A percentile compares a stretch with the other conserved stretches of the same genome.
phyloP scores from a whole-genome alignment of 2,113 vertebrate genomes.

The Spea multiplicata region DNA sequence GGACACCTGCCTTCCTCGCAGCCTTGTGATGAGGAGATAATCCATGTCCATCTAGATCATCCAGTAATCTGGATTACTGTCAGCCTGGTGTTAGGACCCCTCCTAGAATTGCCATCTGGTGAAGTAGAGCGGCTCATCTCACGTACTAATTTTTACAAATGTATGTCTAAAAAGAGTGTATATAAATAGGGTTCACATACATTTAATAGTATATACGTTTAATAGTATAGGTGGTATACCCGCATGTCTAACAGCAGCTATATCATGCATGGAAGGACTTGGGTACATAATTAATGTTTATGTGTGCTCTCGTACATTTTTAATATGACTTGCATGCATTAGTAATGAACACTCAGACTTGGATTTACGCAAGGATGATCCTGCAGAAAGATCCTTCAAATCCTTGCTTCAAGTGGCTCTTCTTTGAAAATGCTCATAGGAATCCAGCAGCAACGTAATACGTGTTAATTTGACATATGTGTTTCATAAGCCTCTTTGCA shows the following conservation, averaged over 20 bases:
- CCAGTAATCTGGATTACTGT: conserved; percentile 44
- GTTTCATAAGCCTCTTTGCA: too few species aligned
- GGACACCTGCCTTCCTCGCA: conserved; percentile 16
- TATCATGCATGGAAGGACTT: too few species aligned
- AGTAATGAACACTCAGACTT: not conserved
- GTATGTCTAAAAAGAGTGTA: not conserved
- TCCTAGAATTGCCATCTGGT: conserved; percentile 39
- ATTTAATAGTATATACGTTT: too few species aligned
- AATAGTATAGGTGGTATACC: too few species aligned
- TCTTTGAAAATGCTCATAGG: not conserved
- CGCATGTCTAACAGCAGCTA: too few species aligned
- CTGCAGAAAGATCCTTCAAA: not conserved
- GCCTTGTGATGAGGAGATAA: conserved; percentile 37
- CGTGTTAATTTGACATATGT: too few species aligned
- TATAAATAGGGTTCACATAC: not conserved
- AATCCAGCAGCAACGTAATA: not conserved
- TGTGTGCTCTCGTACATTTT: too few species aligned
- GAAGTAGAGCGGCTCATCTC: not conserved
- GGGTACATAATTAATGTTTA: too few species aligned
- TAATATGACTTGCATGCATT: not conserved
- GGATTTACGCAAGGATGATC: not conserved
- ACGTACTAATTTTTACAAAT: conserved; percentile 8
- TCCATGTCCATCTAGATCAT: conserved; percentile 38
- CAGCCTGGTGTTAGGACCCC: conserved; percentile 24
- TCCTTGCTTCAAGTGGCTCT: not conserved